Evolutionary conservation across 2,113 vertebrate genomes (phyloP), one percentile per base, ranked within the genome.

Genomic region (Bungarus multicinctus): DNA sequence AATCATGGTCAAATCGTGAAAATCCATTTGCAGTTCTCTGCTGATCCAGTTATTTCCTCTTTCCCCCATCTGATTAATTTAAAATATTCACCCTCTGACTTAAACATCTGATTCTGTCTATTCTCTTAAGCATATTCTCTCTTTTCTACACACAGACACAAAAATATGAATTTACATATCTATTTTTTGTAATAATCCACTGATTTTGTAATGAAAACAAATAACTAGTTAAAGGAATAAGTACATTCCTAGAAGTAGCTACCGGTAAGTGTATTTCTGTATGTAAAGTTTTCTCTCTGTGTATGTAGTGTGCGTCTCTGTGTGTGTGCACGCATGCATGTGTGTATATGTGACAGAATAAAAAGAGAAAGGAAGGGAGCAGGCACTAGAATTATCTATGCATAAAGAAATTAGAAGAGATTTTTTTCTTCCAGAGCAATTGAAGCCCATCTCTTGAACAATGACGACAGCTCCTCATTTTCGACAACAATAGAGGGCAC

Each of bases 401-500:
- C 98, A 98, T 96, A 98, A 98, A 97, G 98, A 98, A 98, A 97
- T 97, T 97, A 98, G 97, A 97, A 97, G 97, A 96, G 97, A 97
- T 97, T 97, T 97, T 97, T 94, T 97, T 98, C 60, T 69, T 97
- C 97, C 96, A 96, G 97, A 97, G 97, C 97, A 97, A 97, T 97
- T 98, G 98, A 97, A 98, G 98, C 97, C 97, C 97, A 97, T 98
- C 97, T 98, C 96, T 96, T 93, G 98, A 98, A 98, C 98, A 98
- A 97, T 98, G 98, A 97, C 97, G 98, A 97, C 97, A 98, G 98
- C 97, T 98, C 98, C 97, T 98, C 97, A 98, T 98, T 98, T 97
- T 97, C 97, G 95, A 97, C 98, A 98, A 98, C 98, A 98, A 98
- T 98, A 97, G 98, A 98, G 98, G 98, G 97, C 97, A 98, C 97